These are phyloP conservation scores for Malurus splendens DNA, from an alignment of 2,797 vertebrate species.

Conservation along the genomic window DNA sequence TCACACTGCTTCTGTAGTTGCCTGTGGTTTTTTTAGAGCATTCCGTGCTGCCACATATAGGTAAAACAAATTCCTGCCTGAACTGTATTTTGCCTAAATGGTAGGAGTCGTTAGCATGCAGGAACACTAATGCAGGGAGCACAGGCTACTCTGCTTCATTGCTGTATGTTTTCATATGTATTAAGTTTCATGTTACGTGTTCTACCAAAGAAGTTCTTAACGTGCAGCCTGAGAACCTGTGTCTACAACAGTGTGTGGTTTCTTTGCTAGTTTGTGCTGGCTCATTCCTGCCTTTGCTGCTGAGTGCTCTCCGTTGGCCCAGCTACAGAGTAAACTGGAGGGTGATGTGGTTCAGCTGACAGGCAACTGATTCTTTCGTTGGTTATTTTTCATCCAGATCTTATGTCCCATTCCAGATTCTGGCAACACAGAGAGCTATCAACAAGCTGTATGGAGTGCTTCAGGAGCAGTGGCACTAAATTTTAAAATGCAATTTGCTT, in stretches of 20 bases:
- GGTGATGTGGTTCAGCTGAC: neutral
- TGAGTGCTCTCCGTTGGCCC: neutral
- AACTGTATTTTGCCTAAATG: neutral
- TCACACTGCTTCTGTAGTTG: neutral
- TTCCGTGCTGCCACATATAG: neutral
- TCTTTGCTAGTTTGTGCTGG: neutral
- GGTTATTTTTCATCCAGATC: neutral
- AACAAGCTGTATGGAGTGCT: neutral
- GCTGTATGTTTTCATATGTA: neutral
- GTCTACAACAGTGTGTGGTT: neutral
- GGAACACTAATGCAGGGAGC: neutral
- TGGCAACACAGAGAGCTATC: neutral
- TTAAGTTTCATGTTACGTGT: neutral
- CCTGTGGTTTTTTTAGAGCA: neutral
- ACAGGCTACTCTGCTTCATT: neutral
- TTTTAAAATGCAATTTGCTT: neutral
- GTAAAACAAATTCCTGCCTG: neutral
- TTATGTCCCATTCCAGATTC: neutral
- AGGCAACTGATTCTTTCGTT: neutral
- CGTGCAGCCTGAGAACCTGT: neutral
- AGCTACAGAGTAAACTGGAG: neutral
- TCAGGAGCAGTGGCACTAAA: neutral
- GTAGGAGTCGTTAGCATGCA: neutral
- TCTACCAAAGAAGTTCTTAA: neutral
- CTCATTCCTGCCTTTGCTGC: neutral